Evolutionary conservation across 2,888 invertebrate genomes (phyloP), one percentile per base, ranked within the genome.

Genomic region (Apotomis turbidana): DNA sequence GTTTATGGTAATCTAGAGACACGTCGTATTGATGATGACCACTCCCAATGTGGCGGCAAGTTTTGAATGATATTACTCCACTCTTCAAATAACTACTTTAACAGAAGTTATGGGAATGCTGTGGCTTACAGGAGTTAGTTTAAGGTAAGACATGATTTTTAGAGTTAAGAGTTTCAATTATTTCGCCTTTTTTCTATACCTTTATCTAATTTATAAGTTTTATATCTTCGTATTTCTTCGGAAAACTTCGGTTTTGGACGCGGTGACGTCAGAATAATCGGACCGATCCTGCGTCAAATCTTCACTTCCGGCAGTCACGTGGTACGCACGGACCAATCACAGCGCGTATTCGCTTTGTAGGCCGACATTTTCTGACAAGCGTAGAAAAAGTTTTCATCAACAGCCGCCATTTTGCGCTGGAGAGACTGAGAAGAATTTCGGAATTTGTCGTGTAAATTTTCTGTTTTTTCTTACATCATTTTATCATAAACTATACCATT

Each of bases 341-440:
- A 84, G 74, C 72, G 80, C 85, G 82, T 83, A 78, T 85, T 85
- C 84, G 85, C 89, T 88, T 85, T 90, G 86, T 89, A 91, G 94
- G 91, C 94, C 93, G 94, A 94, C 94, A 93, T 93, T 93, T 96
- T 96, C 96, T 97, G 97, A 97, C 97, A 97, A 97, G 97, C 97
- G 96, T 97, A 97, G 96, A 96, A 97, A 97, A 97, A 97, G 96
- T 97, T 96, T 95, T 96, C 96, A 97, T 97, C 97, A 97, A 96
- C 96, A 97, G 97, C 97, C 97, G 97, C 97, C 97, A 97, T 97
- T 96, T 97, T 97, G 96, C 95, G 95, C 95, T 95, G 95, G 94
- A 94, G 95, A 95, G 95, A 95, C 95, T 95, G 94, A 95, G 95
- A 95, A 94, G 95, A 95, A 95, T 95, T 96, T 95, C 94, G 94